Base-by-base conservation (phyloP, 1,140 invertebrate species). In the Halesus radiatus region DNA sequence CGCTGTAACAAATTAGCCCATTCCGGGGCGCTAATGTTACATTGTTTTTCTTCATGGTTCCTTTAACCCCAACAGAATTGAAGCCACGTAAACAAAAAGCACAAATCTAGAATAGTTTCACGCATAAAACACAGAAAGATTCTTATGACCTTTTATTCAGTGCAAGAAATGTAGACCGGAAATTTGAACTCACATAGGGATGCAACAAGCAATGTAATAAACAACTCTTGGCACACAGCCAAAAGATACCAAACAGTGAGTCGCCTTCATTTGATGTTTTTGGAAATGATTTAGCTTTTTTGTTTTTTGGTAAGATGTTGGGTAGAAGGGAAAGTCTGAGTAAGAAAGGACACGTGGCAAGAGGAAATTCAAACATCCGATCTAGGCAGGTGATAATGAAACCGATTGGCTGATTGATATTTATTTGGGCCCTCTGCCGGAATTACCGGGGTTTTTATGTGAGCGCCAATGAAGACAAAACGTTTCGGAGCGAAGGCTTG, bases 361-460 rank as follows among this genome's bases (percentile, higher is more conserved):
- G 13, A 80, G 79, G 70, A 75, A 68, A 74, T 75, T 56, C 76
- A 64, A 66, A 80, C 79, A 79, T 81, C 77, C 73, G 82, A 83
- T 83, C 80, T 23, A 66, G 80, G 82, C 82, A 83, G 82, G 82
- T 83, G 82, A 83, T 83, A 83, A 83, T 83, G 82, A 83, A 83
- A 83, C 82, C 79, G 73, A 80, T 80, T 73, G 82, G 62, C 80
- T 83, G 82, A 83, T 83, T 83, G 82, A 83, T 83, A 83, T 83
- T 83, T 83, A 83, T 83, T 83, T 81, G 80, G 76, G 82, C 78
- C 68, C 79, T 79, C 60, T 68, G 66, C 37, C 54, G 45, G 79
- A 83, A 83, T 83, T 81, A 83, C 76, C 64, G 22, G 73, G 70
- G 50, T 81, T 82, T 82, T 66, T 62, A 45, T 64, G 26, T 10